Evolutionary conservation across 2,797 vertebrate genomes (phyloP), one percentile per base, ranked within the genome.

Genomic region (Spondyliosoma cantharus): DNA sequence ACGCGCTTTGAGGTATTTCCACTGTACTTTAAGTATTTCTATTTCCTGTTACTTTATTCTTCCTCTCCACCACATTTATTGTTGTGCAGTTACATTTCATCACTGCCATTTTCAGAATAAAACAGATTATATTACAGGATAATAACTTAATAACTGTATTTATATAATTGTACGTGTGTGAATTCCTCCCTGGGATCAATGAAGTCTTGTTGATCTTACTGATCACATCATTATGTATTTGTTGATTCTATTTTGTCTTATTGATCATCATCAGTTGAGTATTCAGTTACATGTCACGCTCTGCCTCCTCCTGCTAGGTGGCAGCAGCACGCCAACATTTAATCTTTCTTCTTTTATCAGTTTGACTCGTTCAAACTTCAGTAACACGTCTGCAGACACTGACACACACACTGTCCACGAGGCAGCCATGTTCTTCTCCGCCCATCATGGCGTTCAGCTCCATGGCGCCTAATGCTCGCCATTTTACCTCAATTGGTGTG

Each of bases 231-330:
- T 52, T 13, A 13, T 22, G 11, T 13, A 52, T 52, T 12, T 52
- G 20, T 13, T 22, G 4, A 3, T 48, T 48, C 6, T 48, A 17
- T 48, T 48, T 7, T 7, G 46, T 19, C 2, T 48, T 6, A 19
- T 48, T 48, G 17, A 17, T 7, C 0, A 3, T 56, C 37, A 37
- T 9, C 9, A 11, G 37, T 0, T 37, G 8, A 9, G 37, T 37
- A 32, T 8, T 37, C 32, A 37, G 32, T 37, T 1, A 7, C 6
- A 6, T 32, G 32, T 37, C 37, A 37, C 8, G 43, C 45, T 46
- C 45, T 5, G 5, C 45, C 43, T 58, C 20, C 25, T 61, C 22
- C 82, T 74, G 70, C 70, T 78, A 72, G 84, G 67, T 62, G 84
- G 79, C 81, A 84, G 76, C 37, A 58, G 59, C 3, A 16, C 50